These are phyloP conservation scores for Chanos chanos DNA, from an alignment of 2,797 vertebrate genomes.

Conservation along the genomic window DNA sequence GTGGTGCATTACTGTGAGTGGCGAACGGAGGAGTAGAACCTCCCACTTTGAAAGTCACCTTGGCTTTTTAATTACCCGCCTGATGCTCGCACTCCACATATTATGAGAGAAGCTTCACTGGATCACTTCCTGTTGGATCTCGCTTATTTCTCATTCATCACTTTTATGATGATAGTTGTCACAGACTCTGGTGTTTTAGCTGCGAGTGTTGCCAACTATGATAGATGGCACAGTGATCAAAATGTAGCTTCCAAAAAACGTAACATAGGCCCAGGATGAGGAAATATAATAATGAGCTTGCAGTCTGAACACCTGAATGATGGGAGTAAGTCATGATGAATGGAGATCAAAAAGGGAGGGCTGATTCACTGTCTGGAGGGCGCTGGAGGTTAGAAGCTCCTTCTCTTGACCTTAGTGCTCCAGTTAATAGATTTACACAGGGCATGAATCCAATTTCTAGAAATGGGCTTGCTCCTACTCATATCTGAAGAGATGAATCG, in stretches of 20 bases:
- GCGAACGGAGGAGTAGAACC: conserved; percentile 35
- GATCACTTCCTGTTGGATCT: conserved; percentile 31
- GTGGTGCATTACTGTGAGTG: conserved; percentile 50
- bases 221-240: too few species aligned
- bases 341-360: too few species aligned
- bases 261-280: too few species aligned
- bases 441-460: conserved; percentile 2
- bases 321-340: too few species aligned
- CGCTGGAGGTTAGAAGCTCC: too few species aligned
- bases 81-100: conserved; percentile 21
- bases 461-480: conserved; percentile 23
- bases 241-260: too few species aligned
- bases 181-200: not conserved
- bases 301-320: too few species aligned
- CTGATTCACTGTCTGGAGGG: too few species aligned
- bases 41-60: conserved; percentile 54
- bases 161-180: conserved; percentile 14
- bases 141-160: conserved; percentile 12
- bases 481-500: conserved; percentile 57
- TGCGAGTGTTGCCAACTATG: not conserved
- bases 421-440: conserved; percentile 9
- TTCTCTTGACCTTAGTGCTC: conserved; percentile 19
- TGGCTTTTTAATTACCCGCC: conserved; percentile 46
- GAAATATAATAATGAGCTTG: too few species aligned
- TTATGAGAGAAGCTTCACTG: conserved; percentile 36